A percentile compares a stretch with the other conserved stretches of the same genome.
Evolutionary conservation across 2,888 invertebrate genomes (phyloP).

Genomic region (Conops quadrifasciatus): DNA sequence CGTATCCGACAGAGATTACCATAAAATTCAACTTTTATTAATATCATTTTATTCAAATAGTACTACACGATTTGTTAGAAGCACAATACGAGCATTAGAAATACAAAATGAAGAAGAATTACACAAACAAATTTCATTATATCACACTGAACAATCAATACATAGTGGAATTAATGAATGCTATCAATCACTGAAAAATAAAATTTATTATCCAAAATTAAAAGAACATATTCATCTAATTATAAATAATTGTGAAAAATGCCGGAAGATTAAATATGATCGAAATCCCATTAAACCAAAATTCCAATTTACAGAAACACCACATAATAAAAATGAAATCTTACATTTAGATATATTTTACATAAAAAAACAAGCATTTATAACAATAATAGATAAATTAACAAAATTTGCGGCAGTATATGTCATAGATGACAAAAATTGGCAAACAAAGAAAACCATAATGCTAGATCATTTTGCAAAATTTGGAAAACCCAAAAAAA

Average conservation of each 20-base stretch:
- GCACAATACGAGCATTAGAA: conserved; percentile 9
- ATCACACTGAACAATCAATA: conserved; percentile 13
- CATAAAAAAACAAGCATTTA: conserved; percentile 33
- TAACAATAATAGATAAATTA: conserved; percentile 38
- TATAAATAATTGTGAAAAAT: conserved; percentile 38
- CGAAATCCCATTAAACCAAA: conserved; percentile 38
- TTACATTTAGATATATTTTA: conserved; percentile 37
- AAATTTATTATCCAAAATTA: conserved; percentile 30
- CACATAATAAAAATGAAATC: conserved; percentile 31
- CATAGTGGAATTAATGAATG: conserved; percentile 40
- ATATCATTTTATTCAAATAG: conserved; percentile 36
- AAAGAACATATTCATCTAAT: conserved; percentile 40
- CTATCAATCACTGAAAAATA: conserved; percentile 13
- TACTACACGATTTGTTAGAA: not conserved
- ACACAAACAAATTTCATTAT: conserved; percentile 36
- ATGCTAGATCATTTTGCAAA: conserved; percentile 37
- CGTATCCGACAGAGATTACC: conserved; percentile 36
- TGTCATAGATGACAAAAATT: conserved; percentile 14
- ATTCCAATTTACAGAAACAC: conserved; percentile 37
- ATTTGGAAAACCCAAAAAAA: conserved; percentile 40
- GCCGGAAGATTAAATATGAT: conserved; percentile 35
- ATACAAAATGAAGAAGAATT: conserved; percentile 17
- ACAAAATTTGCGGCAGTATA: conserved; percentile 34
- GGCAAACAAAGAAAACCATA: conserved; percentile 7
- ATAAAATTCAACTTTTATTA: conserved; percentile 39